Base-by-base conservation (phyloP, 2,888 invertebrate species). In the Bruchidius siliquastri region DNA sequence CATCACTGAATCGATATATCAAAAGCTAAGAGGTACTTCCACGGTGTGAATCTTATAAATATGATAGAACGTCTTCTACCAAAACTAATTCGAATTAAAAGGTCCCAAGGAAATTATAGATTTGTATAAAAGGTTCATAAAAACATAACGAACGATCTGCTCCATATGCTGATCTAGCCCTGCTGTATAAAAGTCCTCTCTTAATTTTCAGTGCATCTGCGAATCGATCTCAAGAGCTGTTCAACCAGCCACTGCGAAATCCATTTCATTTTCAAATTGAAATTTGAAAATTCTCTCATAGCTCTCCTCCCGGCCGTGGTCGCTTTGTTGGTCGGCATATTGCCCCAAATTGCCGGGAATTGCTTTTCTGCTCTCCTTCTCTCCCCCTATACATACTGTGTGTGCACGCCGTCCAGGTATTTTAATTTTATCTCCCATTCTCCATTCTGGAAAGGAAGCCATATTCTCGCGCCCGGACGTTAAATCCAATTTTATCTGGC, bases 251-350 rank as follows among this genome's bases (percentile, higher is more conserved):
- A 74, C 72, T 67, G 71, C 81, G 82, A 84, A 84, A 83, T 84
- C 82, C 81, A 83, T 83, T 83, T 82, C 82, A 83, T 83, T 83
- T 83, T 82, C 82, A 82, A 83, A 84, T 84, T 83, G 83, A 83
- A 84, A 83, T 83, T 84, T 82, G 79, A 82, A 82, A 82, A 83
- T 81, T 82, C 82, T 80, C 49, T 49, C 49, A 49, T 49, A 49
- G 49, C 49, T 49, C 49, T 49, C 49, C 13, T 13, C 49, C 49
- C 18, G 49, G 79, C 80, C 79, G 81, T 81, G 80, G 81, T 75
- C 75, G 78, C 81, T 80, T 81, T 81, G 81, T 82, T 79, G 78
- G 75, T 74, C 76, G 79, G 77, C 79, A 77, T 78, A 76, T 76
- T 75, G 77, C 77, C 72, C 76, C 73, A 77, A 79, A 79, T 79